phyloP scores from a whole-genome alignment of 2,113 vertebrate genomes.

The Peromyscus leucopus region DNA sequence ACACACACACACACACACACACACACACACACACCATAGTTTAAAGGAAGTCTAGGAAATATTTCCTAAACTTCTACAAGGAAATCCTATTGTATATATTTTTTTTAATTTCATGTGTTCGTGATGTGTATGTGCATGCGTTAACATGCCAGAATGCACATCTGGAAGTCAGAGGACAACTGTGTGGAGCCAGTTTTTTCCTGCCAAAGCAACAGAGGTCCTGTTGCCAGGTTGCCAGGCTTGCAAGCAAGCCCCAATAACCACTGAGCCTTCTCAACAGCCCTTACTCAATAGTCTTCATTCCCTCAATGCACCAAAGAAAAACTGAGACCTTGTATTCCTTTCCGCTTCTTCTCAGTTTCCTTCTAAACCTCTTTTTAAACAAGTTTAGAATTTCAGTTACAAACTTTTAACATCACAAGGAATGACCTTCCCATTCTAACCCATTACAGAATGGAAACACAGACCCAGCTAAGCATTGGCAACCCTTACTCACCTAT shows the following conservation, averaged over 20 bases:
- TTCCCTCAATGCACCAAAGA: conserved; percentile 25
- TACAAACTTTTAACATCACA: conserved; percentile 26
- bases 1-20: background rate
- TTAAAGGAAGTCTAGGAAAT: background rate
- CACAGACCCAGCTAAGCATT: background rate
- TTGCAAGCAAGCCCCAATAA: too few relatives aligned
- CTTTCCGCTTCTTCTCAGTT: conserved; percentile 34
- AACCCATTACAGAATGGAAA: conserved; percentile 20
- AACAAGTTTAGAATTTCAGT: conserved; percentile 24
- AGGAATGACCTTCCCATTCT: conserved; percentile 4
- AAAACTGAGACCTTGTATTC: conserved; percentile 22
- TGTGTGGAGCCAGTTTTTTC: background rate
- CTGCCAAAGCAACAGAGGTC: background rate
- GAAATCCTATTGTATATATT: conserved; percentile 14
- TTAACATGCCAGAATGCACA: background rate
- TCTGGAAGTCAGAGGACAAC: background rate
- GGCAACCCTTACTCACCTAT: background rate
- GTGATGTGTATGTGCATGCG: background rate
- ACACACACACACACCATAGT: background rate
- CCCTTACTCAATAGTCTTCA: conserved; percentile 3
- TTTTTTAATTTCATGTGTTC: background rate
- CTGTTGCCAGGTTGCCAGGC: background rate
- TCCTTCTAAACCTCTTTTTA: conserved; percentile 33
- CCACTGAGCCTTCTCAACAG: background rate
- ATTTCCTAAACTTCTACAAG: conserved; percentile 4